phyloP scores from a whole-genome alignment of 2,888 invertebrate genomes.

The Diogma glabrata region DNA sequence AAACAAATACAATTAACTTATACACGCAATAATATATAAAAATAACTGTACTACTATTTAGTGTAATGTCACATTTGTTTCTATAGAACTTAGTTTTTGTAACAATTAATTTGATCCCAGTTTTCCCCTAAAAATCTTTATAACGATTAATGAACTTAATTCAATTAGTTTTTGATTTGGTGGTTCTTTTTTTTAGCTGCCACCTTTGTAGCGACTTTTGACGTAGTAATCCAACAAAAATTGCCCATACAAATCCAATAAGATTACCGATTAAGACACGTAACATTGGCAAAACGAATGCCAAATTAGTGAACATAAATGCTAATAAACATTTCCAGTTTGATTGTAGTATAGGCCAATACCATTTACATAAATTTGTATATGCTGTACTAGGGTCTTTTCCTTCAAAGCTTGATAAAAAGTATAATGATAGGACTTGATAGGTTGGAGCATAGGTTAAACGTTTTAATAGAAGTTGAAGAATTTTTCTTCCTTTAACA shows the following conservation, averaged over 20 bases:
- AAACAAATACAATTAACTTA: no score
- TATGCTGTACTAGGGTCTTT: constrained; percentile 54
- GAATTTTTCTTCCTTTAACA: constrained; percentile 41
- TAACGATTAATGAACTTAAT: no score
- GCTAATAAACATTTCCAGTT: constrained; percentile 70
- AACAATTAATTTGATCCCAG: no score
- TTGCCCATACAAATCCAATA: constrained; percentile 68
- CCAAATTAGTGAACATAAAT: constrained; percentile 61
- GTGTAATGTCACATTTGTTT: no score
- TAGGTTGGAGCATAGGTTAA: constrained; percentile 60
- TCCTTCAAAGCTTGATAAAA: constrained; percentile 63
- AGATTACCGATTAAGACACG: constrained; percentile 62
- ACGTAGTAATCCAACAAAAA: constrained; percentile 59
- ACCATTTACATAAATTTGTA: constrained; percentile 50
- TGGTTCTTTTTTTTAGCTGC: no score
- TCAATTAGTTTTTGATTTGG: no score
- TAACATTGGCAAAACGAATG: constrained; percentile 65
- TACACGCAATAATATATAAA: no score
- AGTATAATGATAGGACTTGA: constrained; percentile 62
- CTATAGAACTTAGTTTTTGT: no score
- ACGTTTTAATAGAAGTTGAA: constrained; percentile 58
- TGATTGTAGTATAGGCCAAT: constrained; percentile 51
- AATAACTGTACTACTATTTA: no score
- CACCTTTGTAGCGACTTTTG: constrained; percentile 30
- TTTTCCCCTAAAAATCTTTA: no score